Evolutionary conservation across 1,140 invertebrate species (phyloP), one percentile per base, ranked within the genome.

Genomic region (Musca domestica): DNA sequence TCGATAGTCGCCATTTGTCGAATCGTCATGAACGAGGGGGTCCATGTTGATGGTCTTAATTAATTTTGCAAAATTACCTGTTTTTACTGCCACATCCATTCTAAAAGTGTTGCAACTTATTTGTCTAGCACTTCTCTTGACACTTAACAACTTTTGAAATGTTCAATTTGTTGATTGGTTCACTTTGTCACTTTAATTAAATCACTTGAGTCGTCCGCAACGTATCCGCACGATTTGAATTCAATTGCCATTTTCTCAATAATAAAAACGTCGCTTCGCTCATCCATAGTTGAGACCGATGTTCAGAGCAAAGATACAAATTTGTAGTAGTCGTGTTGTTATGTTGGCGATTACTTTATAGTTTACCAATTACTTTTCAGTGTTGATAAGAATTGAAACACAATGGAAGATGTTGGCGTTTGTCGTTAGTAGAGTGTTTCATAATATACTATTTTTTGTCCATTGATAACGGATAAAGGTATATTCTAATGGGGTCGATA

Each of bases 241-340:
- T 56, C 68, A 66, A 69, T 69, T 52, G 68, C 64, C 64, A 69
- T 69, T 66, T 69, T 69, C 64, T 56, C 25, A 58, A 66, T 69
- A 69, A 69, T 69, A 63, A 67, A 69, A 69, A 66, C 64, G 64
- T 65, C 64, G n/a, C 46, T 20, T 48, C 10, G 4, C 34, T 41
- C 34, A 41, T 41, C 12, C 34, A 41, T 41, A 41, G 34, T 41
- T 41, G 34, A 41, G 10, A 41, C 34, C 34, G 34, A 41, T 30
- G 3, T 30, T 30, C 27, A 41, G 10, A 41, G 34, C 10, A 41
- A 41, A 41, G 34, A 5, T 41, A 41, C 34, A 41, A 41, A 41
- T 4, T 30, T 41, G 34, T 5, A 41, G 34, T 41, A 41, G 34
- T 30, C 3, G 27, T 30, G 27, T 30, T 30, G 27, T 30, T 4